Percentiles rank a stretch among this genome's conserved stretches.
Evolutionary conservation across 2,797 vertebrate genomes (phyloP).

Genomic region (Crocidura indochinensis): DNA sequence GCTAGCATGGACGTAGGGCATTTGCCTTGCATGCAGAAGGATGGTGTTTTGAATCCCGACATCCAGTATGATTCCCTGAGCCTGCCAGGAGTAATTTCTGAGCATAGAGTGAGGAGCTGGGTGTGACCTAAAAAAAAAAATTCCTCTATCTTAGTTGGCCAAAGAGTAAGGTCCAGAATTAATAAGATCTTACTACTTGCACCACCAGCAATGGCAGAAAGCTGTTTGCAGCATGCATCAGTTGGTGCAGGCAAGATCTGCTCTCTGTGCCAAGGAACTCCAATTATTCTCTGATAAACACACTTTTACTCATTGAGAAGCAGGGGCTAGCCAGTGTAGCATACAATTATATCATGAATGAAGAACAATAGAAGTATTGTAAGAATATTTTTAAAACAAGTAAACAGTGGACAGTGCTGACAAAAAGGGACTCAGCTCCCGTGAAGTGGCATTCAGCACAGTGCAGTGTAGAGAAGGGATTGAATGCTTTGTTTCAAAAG

Average conservation of each 20-base stretch:
- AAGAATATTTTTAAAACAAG: slow-evolving; percentile 80
- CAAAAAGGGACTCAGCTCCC: slow-evolving; percentile 39
- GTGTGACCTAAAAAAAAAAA: background rate
- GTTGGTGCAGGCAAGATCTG: slow-evolving; percentile 76
- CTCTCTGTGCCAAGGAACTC: slow-evolving; percentile 77
- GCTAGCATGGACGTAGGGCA: too few species aligned
- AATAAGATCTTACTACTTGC: background rate
- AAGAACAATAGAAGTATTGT: slow-evolving; percentile 87
- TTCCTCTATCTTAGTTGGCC: background rate
- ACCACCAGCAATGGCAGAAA: slow-evolving; percentile 53
- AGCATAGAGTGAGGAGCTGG: too few species aligned
- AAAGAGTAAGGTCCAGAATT: slow-evolving; percentile 10
- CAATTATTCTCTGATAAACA: slow-evolving; percentile 83
- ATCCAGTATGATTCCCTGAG: too few species aligned
- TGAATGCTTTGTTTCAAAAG: slow-evolving; percentile 32
- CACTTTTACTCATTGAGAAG: slow-evolving; percentile 86
- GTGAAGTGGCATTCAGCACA: slow-evolving; percentile 52
- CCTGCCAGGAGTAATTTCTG: too few species aligned
- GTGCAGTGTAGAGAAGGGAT: background rate
- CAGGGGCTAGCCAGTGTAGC: slow-evolving; percentile 85
- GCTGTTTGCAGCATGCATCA: slow-evolving; percentile 78
- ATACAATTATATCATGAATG: slow-evolving; percentile 80
- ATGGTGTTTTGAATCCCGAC: too few species aligned
- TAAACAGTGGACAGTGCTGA: slow-evolving; percentile 58
- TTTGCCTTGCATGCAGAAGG: too few species aligned